A percentile compares a stretch with the other conserved stretches of the same genome.
phyloP scores from a whole-genome alignment of 2,113 vertebrate genomes.

The Channa argus region DNA sequence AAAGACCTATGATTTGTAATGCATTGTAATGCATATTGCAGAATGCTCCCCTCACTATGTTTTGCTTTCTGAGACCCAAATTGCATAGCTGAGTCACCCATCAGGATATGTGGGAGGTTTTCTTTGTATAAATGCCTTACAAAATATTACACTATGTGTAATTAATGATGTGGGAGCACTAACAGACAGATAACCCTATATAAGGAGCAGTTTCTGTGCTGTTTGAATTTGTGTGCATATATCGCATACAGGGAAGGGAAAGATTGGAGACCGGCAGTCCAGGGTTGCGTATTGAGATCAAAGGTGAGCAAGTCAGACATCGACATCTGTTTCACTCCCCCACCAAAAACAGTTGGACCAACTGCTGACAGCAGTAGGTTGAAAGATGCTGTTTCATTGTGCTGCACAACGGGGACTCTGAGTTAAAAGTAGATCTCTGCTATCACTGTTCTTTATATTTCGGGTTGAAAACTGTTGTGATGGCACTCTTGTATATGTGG shows the following conservation, averaged over 20 bases:
- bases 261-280: conserved; percentile 18
- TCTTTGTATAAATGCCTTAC: not conserved
- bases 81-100: conserved; percentile 46
- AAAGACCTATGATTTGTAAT: not conserved
- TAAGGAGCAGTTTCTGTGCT: conserved; percentile 23
- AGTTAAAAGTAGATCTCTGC: conserved; percentile 46
- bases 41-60: conserved; percentile 37
- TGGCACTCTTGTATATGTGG: conserved; percentile 45
- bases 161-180: conserved; percentile 38
- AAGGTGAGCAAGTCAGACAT: conserved; percentile 44
- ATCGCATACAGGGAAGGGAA: conserved; percentile 14
- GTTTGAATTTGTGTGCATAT: conserved; percentile 28
- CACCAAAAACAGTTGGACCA: conserved; percentile 32
- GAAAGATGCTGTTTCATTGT: conserved; percentile 54
- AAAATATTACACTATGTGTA: conserved; percentile 37
- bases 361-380: conserved; percentile 52
- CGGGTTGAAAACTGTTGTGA: conserved; percentile 59
- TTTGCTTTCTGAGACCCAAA: conserved; percentile 36
- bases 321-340: conserved; percentile 9
- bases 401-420: conserved; percentile 36
- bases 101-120: conserved; percentile 38
- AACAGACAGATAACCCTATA: conserved; percentile 14
- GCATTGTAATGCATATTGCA: conserved; percentile 50
- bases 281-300: conserved; percentile 47
- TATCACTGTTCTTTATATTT: conserved; percentile 58